A percentile compares a stretch with the other conserved stretches of the same genome.
Evolutionary conservation across 2,888 invertebrate species (phyloP).

Genomic region (Lasioglossum vierecki): DNA sequence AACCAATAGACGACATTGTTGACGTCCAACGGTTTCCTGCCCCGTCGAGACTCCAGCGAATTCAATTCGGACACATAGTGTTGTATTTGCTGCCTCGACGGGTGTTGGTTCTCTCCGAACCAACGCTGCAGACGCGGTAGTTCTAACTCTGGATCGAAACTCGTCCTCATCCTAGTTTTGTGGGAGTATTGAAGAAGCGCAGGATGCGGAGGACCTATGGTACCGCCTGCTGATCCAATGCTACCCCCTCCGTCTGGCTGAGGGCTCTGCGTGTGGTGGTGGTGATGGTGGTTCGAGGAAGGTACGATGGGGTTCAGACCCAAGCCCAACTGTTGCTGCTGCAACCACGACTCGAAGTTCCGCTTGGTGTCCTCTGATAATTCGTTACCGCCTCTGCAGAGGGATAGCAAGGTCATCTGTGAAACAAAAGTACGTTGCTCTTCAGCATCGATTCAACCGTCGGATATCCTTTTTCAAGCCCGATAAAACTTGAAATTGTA

Average conservation of each 20-base stretch:
- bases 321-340: constrained; percentile 81
- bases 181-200: constrained; percentile 88
- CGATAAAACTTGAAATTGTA: too few species aligned
- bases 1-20: constrained; percentile 99
- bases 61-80: constrained; percentile 98
- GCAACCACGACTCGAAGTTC: constrained; percentile 94
- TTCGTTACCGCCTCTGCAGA: constrained; percentile 92
- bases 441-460: not conserved
- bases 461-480: too few species aligned
- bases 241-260: constrained; percentile 83
- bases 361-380: constrained; percentile 93
- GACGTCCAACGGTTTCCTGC: constrained; percentile 96
- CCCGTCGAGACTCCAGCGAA: constrained; percentile 94
- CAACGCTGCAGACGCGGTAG: constrained; percentile 97
- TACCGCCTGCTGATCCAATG: constrained; percentile 84
- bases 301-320: constrained; percentile 79
- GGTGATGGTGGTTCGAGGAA: constrained; percentile 74
- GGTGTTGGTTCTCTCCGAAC: constrained; percentile 99
- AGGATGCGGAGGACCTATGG: constrained; percentile 87
- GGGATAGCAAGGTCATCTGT: constrained; percentile 92
- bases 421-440: constrained; percentile 56
- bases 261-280: constrained; percentile 80
- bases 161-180: constrained; percentile 97
- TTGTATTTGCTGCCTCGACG: constrained; percentile 97
- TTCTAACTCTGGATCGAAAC: constrained; percentile 98